Evolutionary conservation across 37 sponge, comb jelly and placozoan genomes (phyloP).

Genomic region (Ianthella basta): DNA sequence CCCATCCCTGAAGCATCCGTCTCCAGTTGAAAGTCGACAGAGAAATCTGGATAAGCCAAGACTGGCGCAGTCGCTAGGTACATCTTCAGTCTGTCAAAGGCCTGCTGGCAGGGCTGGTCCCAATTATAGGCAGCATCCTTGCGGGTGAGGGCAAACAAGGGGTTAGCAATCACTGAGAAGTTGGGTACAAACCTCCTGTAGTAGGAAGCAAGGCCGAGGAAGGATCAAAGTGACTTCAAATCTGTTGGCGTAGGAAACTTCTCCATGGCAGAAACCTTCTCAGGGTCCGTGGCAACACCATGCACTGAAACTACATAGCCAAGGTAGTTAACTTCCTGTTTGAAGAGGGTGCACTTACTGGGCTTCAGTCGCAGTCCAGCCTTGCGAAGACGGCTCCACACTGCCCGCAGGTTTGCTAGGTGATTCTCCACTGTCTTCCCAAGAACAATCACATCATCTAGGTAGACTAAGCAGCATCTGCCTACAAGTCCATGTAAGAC

Average conservation of each 20-base stretch:
- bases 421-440: slow-evolving; percentile 34
- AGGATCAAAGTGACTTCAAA: slow-evolving; percentile 37
- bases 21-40: slow-evolving; percentile 40
- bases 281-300: slow-evolving; percentile 29
- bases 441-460: slow-evolving; percentile 46
- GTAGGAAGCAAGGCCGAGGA: slow-evolving; percentile 39
- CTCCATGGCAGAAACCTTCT: slow-evolving; percentile 27
- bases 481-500: slow-evolving; percentile 30
- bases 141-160: slow-evolving; percentile 20
- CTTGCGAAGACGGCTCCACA: not conserved
- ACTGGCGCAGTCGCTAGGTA: slow-evolving; percentile 6
- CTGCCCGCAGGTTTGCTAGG: not conserved
- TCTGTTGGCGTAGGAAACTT: slow-evolving; percentile 40
- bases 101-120: slow-evolving; percentile 19
- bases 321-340: slow-evolving; percentile 26
- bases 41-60: slow-evolving; percentile 39
- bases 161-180: slow-evolving; percentile 37
- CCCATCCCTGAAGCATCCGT: slow-evolving; percentile 65
- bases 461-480: slow-evolving; percentile 20
- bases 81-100: slow-evolving; percentile 22
- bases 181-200: slow-evolving; percentile 38
- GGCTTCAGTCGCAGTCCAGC: slow-evolving; percentile 42
- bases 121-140: slow-evolving; percentile 41
- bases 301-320: slow-evolving; percentile 32
- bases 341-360: slow-evolving; percentile 32